Evolutionary conservation across 2,113 vertebrate species (phyloP).

Genomic region (Gymnocephalus cernua): DNA sequence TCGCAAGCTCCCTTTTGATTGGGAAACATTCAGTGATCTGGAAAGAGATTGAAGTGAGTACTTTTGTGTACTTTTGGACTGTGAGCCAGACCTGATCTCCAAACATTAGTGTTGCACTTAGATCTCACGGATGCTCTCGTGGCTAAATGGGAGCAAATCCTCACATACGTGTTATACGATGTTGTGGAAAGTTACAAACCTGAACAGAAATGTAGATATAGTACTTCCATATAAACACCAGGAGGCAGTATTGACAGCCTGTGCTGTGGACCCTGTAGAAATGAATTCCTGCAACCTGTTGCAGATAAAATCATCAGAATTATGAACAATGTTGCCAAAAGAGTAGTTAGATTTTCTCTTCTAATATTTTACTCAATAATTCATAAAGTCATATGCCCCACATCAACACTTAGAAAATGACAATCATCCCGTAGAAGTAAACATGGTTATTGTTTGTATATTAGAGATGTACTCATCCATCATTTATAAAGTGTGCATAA

Average conservation of each 20-base stretch:
- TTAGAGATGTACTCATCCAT: neutral
- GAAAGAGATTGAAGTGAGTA: too few species aligned
- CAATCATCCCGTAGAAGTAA: neutral
- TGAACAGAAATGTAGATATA: neutral
- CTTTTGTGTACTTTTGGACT: too few species aligned
- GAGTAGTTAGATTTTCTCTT: neutral
- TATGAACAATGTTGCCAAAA: neutral
- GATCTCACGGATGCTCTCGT: too few species aligned
- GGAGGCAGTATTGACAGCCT: constrained; percentile 37
- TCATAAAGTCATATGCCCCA: neutral
- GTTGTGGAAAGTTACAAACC: too few species aligned
- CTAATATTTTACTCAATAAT: neutral
- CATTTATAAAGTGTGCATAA: too few species aligned
- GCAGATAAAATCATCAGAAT: neutral
- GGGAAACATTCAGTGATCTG: too few species aligned
- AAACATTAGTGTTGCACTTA: neutral
- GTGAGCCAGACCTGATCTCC: too few species aligned
- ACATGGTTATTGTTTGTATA: neutral
- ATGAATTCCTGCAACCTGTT: constrained; percentile 20
- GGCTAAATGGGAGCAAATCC: neutral
- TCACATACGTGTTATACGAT: too few species aligned
- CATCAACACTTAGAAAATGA: neutral
- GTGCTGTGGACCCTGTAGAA: neutral
- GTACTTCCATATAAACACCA: neutral
- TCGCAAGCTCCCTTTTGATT: too few species aligned